Conservation (phyloP, 2,113 vertebrate genomes). For the Ahaetulla prasina region DNA sequence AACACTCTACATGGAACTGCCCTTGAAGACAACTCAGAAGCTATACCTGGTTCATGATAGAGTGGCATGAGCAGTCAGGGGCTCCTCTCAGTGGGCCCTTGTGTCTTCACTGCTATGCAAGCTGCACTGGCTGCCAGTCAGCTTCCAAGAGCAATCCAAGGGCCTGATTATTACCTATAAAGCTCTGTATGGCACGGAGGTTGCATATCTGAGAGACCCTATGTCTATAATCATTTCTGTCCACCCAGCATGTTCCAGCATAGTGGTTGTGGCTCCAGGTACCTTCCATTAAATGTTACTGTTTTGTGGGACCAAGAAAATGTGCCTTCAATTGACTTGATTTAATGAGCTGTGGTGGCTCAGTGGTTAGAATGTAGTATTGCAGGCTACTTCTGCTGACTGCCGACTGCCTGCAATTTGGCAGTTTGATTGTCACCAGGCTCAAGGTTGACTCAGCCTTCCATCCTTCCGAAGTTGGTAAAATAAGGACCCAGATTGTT, state of each 20-base stretch:
- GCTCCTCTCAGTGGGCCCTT: not conserved
- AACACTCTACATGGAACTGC: not conserved
- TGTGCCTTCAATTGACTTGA: not conserved
- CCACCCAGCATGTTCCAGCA: not conserved
- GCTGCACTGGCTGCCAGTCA: not conserved
- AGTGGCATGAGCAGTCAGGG: not conserved
- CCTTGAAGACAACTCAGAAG: not conserved
- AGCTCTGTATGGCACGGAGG: not conserved
- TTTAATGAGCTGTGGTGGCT: too few relatives aligned
- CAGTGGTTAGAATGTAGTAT: too few relatives aligned
- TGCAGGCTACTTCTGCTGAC: too few relatives aligned
- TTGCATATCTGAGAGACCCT: not conserved
- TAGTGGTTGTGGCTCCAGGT: not conserved
- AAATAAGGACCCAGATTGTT: too few relatives aligned
- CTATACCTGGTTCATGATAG: not conserved
- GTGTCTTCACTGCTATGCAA: not conserved
- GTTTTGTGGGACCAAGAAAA: not conserved
- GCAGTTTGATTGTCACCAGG: too few relatives aligned
- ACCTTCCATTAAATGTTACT: not conserved
- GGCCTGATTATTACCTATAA: not conserved
- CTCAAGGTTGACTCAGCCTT: too few relatives aligned
- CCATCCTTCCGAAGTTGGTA: too few relatives aligned
- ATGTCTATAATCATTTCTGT: not conserved
- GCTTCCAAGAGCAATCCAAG: not conserved
- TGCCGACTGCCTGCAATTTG: too few relatives aligned